Conservation (phyloP, 2,888 invertebrate genomes). For the Leptinotarsa juncta region DNA sequence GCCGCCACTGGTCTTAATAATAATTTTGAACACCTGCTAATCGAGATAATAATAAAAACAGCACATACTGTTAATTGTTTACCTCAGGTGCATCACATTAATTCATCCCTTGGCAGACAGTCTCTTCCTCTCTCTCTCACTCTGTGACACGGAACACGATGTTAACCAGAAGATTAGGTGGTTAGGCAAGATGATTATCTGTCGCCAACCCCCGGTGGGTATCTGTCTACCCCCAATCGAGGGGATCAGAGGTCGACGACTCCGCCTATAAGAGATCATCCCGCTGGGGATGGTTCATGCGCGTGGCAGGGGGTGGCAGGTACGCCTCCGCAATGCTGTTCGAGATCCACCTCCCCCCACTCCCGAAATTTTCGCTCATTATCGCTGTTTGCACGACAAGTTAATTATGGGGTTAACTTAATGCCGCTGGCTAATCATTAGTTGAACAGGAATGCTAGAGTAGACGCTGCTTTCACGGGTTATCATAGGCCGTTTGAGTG, state of each 20-base stretch:
- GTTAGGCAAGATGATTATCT: constrained; percentile 21
- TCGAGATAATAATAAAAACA: too few species aligned
- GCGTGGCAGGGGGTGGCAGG: constrained; percentile 21
- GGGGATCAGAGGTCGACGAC: constrained; percentile 13
- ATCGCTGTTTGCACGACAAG: constrained; percentile 10
- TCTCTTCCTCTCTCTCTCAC: not conserved
- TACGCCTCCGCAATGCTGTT: constrained; percentile 22
- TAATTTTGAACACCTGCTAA: too few species aligned
- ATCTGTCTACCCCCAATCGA: constrained; percentile 18
- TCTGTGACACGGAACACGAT: not conserved
- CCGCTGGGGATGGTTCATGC: constrained; percentile 10
- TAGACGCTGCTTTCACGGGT: not conserved
- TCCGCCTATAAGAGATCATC: constrained; percentile 13
- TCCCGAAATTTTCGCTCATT: constrained; percentile 13
- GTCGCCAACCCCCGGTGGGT: constrained; percentile 2
- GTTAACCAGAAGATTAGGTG: constrained; percentile 10
- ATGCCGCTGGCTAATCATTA: constrained; percentile 10
- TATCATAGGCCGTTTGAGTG: not conserved
- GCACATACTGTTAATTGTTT: too few species aligned
- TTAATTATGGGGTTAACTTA: constrained; percentile 29
- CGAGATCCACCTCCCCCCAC: constrained; percentile 1
- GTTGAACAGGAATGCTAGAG: not conserved
- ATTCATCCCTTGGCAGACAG: too few species aligned
- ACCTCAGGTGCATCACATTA: too few species aligned
- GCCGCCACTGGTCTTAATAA: too few species aligned